phyloP scores from a whole-genome alignment of 2,888 invertebrate species.

The Mimachlamys varia region DNA sequence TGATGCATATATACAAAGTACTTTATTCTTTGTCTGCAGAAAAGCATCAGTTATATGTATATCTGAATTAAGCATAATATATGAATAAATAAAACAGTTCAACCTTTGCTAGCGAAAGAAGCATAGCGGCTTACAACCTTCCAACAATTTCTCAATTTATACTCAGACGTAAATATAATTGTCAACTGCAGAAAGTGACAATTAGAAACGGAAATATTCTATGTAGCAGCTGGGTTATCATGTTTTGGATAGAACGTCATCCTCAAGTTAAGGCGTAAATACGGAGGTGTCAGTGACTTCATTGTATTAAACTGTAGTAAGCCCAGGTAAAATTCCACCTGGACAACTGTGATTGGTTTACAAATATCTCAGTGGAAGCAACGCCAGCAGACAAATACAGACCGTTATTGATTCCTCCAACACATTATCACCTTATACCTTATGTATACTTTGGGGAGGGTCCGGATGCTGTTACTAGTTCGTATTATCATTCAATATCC shows the following conservation, averaged over 20 bases:
- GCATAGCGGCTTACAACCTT: background rate
- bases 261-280: background rate
- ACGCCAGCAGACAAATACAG: background rate
- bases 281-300: background rate
- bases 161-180: no score
- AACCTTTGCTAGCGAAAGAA: background rate
- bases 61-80: no score
- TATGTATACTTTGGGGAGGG: background rate
- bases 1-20: no score
- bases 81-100: background rate
- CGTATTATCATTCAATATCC: background rate
- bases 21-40: no score
- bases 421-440: background rate
- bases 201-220: no score
- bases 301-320: background rate
- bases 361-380: background rate
- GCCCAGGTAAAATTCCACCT: background rate
- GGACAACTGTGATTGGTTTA: background rate
- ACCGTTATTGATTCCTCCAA: background rate
- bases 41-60: no score
- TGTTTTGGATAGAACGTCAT: background rate
- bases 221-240: background rate
- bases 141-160: background rate
- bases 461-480: background rate
- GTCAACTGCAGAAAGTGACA: no score